Evolutionary conservation across 2,797 vertebrate genomes (phyloP).

Genomic region (Amblyraja radiata): DNA sequence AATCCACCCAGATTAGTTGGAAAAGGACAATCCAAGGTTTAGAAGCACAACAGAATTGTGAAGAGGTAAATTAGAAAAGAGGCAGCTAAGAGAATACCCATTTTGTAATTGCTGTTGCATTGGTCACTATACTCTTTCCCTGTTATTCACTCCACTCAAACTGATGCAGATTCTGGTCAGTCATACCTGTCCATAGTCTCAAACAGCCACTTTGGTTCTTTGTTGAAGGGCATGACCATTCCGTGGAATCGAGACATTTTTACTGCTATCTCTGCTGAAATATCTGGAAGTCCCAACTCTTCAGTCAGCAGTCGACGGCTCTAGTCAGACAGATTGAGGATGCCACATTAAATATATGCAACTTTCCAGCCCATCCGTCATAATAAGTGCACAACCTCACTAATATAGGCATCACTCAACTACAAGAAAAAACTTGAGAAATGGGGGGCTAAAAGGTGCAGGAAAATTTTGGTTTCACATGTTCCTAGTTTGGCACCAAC

Average conservation of each 20-base stretch:
- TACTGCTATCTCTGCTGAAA: slow-evolving; percentile 74
- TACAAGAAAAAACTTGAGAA: too few species aligned
- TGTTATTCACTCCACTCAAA: background rate
- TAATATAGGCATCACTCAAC: too few species aligned
- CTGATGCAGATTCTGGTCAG: background rate
- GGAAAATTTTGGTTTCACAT: background rate
- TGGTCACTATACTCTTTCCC: background rate
- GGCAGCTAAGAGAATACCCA: too few species aligned
- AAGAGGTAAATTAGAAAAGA: too few species aligned
- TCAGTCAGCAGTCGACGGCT: slow-evolving; percentile 74
- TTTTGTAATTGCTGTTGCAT: background rate
- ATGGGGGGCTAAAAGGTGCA: too few species aligned
- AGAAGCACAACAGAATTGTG: background rate
- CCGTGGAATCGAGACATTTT: slow-evolving; percentile 80
- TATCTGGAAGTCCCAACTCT: slow-evolving; percentile 64
- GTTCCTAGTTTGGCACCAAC: background rate
- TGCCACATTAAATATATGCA: background rate
- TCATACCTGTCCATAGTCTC: slow-evolving; percentile 79
- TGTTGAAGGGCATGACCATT: slow-evolving; percentile 94
- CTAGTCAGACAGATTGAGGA: slow-evolving; percentile 50
- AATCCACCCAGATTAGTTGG: background rate
- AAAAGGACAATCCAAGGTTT: background rate
- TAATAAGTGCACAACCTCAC: too few species aligned
- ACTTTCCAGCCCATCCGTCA: background rate
- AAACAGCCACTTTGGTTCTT: slow-evolving; percentile 87